Conservation (phyloP, 2,797 vertebrate species). For the Aythya fuligula region DNA sequence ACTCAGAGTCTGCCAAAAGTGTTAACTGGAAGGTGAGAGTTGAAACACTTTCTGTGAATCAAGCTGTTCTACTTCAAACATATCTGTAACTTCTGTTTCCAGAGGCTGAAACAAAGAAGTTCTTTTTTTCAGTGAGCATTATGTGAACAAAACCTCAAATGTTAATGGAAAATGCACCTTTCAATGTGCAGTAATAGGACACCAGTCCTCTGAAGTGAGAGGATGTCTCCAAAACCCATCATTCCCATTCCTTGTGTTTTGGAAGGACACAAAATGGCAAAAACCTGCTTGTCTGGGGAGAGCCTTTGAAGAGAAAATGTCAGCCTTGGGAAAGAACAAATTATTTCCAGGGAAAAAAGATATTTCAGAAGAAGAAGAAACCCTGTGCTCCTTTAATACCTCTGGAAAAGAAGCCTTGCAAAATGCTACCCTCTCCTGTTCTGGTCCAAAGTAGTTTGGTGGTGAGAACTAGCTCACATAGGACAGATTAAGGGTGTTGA, state of each 20-base stretch:
- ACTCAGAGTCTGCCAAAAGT: not conserved
- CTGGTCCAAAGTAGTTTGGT: not conserved
- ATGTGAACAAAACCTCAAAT: not conserved
- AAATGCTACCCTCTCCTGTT: not conserved
- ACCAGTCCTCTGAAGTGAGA: not conserved
- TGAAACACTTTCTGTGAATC: not conserved
- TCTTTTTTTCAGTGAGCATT: not conserved
- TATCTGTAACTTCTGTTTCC: not conserved
- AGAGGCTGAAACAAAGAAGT: not conserved
- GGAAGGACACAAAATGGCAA: not conserved
- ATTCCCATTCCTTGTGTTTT: not conserved
- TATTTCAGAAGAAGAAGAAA: not conserved
- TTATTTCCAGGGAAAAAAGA: not conserved
- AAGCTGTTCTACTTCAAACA: not conserved
- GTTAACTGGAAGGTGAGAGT: not conserved
- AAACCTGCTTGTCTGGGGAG: not conserved
- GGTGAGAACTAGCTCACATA: not conserved
- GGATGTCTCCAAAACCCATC: not conserved
- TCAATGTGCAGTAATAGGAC: not conserved
- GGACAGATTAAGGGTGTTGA: not conserved
- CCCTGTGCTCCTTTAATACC: not conserved
- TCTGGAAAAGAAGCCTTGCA: not conserved
- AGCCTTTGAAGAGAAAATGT: not conserved
- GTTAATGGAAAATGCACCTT: not conserved
- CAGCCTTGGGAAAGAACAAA: not conserved